A percentile compares a stretch with the other conserved stretches of the same genome.
phyloP scores from a whole-genome alignment of 2,888 invertebrate species.

The Sceliomorpha sp. region DNA sequence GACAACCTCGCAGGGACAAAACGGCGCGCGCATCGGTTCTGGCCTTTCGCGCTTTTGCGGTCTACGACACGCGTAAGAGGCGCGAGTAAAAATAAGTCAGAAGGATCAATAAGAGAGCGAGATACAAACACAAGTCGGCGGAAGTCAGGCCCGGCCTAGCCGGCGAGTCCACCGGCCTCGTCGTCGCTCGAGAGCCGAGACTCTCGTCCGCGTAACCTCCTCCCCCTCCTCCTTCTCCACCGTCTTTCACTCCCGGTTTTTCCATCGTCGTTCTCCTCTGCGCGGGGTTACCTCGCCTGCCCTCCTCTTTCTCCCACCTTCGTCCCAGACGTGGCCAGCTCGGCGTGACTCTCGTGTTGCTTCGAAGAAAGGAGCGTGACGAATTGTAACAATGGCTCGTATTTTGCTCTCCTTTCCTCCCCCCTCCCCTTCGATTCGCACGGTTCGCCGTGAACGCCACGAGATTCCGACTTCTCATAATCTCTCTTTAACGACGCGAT shows the following conservation, averaged over 20 bases:
- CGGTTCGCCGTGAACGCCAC: constrained; percentile 7
- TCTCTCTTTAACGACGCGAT: constrained; percentile 11
- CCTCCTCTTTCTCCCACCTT: no score
- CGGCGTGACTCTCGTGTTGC: constrained; percentile 65
- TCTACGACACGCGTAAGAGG: constrained; percentile 55
- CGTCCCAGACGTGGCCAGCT: constrained; percentile 64
- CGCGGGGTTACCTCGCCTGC: no score
- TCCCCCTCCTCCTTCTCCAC: not conserved
- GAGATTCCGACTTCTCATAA: constrained; percentile 19
- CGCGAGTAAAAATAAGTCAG: constrained; percentile 46
- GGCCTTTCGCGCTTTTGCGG: constrained; percentile 63
- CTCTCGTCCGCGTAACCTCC: constrained; percentile 4
- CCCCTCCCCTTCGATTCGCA: constrained; percentile 55
- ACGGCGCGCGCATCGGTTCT: constrained; percentile 58
- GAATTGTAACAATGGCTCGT: constrained; percentile 52
- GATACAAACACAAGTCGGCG: constrained; percentile 71
- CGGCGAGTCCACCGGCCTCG: constrained; percentile 54
- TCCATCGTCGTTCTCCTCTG: no score
- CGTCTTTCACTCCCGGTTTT: constrained; percentile 8
- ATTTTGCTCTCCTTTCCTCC: constrained; percentile 47
- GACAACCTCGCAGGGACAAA: no score
- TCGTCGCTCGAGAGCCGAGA: not conserved
- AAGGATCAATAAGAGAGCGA: constrained; percentile 73
- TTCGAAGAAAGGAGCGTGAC: constrained; percentile 61
- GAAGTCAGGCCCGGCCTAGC: constrained; percentile 72